Evolutionary conservation across 2,888 invertebrate genomes (phyloP), one percentile per base, ranked within the genome.

Genomic region (Alloscopus bannaensis): DNA sequence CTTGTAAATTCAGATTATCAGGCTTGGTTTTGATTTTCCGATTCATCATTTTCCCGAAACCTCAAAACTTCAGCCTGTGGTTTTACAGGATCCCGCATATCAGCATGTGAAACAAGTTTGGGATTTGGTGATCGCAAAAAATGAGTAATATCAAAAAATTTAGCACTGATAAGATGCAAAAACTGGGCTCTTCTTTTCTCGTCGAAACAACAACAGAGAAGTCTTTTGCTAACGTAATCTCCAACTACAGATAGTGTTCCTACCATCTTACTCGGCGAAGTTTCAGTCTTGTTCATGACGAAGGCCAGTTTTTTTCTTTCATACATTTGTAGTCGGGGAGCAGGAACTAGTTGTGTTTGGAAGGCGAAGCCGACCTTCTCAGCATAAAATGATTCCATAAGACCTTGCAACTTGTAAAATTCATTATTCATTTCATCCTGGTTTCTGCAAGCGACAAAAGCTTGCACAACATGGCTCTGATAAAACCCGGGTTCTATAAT

Each of bases 221-320:
- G 89, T 76, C 96, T 90, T 88, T 95, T 94, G 85, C 94, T 94
- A 29, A 95, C 91, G 87, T 92, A 96, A 86, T 93, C 91, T 11
- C 92, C 92, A 86, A 92, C 93, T 55, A 93, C 87, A 22, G 94
- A 93, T 45, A 96, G 87, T 88, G 92, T 90, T 0, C 93, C 95
- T 47, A 95, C 91, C 89, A 94, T 93, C 16, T 95, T 87, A 87
- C 93, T 95, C 13, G 89, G 88, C 40, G 91, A 88, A 16, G 90
- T 87, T 82, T 91, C 90, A 11, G 91, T 90, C 0, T 95, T 94
- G 90, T 91, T 95, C 89, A 95, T 91, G 88, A 95, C 93, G 83
- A 95, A 90, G 1, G 91, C 91, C 0, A 93, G 89, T 81, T 93
- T 90, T 29, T 94, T 88, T 73, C 92, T 91, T 88, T 96, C 96